These are phyloP conservation scores for Mactra quadrangularis DNA, from an alignment of 1,140 invertebrate genomes.

Conservation along the genomic window DNA sequence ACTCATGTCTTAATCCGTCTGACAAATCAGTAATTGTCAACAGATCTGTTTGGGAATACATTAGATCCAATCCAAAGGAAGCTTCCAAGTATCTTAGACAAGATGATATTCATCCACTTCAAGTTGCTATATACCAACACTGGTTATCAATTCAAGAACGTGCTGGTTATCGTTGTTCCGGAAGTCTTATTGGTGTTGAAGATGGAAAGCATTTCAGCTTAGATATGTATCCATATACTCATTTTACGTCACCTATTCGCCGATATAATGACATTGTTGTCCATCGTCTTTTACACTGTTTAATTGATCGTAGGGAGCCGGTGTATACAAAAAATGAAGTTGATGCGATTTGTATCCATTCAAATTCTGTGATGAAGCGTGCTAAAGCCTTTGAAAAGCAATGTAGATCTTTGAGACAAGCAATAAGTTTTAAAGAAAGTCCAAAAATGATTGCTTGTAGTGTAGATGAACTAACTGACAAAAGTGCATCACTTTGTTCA, in stretches of 20 bases:
- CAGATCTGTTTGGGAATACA: slow-evolving; percentile 87
- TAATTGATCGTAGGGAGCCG: slow-evolving; percentile 1
- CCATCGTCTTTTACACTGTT: slow-evolving; percentile 59
- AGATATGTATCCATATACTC: slow-evolving; percentile 56
- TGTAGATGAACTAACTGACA: slow-evolving; percentile 55
- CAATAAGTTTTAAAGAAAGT: slow-evolving; percentile 52
- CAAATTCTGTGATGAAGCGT: slow-evolving; percentile 46
- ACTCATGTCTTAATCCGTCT: slow-evolving; percentile 32
- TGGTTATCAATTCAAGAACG: slow-evolving; percentile 64
- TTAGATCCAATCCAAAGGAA: slow-evolving; percentile 92
- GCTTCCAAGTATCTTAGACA: slow-evolving; percentile 88
- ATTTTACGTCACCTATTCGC: slow-evolving; percentile 64
- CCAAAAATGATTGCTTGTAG: slow-evolving; percentile 55
- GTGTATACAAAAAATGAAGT: slow-evolving; percentile 59
- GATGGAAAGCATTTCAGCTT: slow-evolving; percentile 56
- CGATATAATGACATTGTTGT: slow-evolving; percentile 60
- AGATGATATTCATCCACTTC: slow-evolving; percentile 81
- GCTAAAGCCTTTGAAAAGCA: slow-evolving; percentile 61
- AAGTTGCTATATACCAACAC: slow-evolving; percentile 40
- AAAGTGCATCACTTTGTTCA: slow-evolving; percentile 26
- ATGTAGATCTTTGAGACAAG: slow-evolving; percentile 55
- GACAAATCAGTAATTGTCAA: slow-evolving; percentile 36
- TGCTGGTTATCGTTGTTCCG: slow-evolving; percentile 63
- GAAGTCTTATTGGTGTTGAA: background rate
- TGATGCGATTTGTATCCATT: slow-evolving; percentile 52